Evolutionary conservation across 2,888 invertebrate genomes (phyloP).

Genomic region (Idaea aversata): DNA sequence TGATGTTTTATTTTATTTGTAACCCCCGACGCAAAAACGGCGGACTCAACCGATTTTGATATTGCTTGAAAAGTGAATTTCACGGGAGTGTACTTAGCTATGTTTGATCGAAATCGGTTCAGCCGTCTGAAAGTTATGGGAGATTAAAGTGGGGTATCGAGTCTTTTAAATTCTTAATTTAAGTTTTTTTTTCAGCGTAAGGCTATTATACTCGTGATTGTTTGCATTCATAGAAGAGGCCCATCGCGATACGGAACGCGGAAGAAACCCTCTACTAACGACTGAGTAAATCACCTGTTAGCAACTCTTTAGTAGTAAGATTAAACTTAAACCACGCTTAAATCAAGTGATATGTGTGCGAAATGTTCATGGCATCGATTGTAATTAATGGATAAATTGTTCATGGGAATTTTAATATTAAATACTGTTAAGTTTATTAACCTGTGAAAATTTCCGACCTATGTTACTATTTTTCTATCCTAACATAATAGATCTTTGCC

Average conservation of each 20-base stretch:
- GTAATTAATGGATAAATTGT: not conserved
- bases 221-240: not conserved
- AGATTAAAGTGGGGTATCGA: too few species aligned
- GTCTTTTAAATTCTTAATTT: too few species aligned
- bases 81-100: too few species aligned
- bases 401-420: conserved; percentile 8
- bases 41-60: too few species aligned
- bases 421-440: conserved; percentile 12
- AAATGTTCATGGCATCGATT: conserved; percentile 26
- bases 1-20: too few species aligned
- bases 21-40: too few species aligned
- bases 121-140: too few species aligned
- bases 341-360: conserved; percentile 42
- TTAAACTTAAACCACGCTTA: conserved; percentile 59
- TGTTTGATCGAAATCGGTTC: too few species aligned
- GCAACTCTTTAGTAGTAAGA: conserved; percentile 53
- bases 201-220: not conserved
- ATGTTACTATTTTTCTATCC: too few species aligned
- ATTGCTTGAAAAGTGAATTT: too few species aligned
- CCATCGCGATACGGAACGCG: conserved; percentile 65
- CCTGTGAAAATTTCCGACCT: not conserved
- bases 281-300: conserved; percentile 70
- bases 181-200: too few species aligned
- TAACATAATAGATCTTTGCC: too few species aligned
- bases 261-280: conserved; percentile 70